Evolutionary conservation across 2,113 vertebrate genomes (phyloP).

Genomic region (Todiramphus chloris): DNA sequence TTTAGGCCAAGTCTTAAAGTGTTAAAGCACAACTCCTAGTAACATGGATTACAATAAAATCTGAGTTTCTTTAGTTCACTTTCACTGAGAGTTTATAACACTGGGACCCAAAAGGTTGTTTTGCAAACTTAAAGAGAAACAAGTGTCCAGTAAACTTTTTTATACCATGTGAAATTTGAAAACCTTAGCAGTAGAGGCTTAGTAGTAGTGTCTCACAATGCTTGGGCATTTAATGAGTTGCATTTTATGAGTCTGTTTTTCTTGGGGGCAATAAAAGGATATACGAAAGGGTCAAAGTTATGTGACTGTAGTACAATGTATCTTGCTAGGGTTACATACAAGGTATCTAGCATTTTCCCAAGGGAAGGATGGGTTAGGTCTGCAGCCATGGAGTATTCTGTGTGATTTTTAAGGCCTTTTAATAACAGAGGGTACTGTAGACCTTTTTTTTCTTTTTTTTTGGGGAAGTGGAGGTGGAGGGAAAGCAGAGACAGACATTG

Average conservation of each 20-base stretch:
- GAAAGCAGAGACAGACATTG: background rate
- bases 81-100: constrained; percentile 42
- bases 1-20: constrained; percentile 18
- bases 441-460: background rate
- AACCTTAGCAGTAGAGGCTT: constrained; percentile 37
- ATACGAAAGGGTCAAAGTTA: constrained; percentile 28
- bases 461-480: background rate
- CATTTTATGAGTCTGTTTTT: constrained; percentile 55
- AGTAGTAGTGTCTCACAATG: constrained; percentile 12
- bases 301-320: background rate
- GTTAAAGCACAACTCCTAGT: constrained; percentile 51
- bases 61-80: constrained; percentile 33
- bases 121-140: constrained; percentile 53
- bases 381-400: background rate
- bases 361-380: constrained; percentile 12
- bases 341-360: constrained; percentile 18
- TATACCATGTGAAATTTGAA: constrained; percentile 59
- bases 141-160: constrained; percentile 65
- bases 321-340: background rate
- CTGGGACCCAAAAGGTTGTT: constrained; percentile 42
- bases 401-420: constrained; percentile 12
- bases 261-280: constrained; percentile 17
- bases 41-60: constrained; percentile 58
- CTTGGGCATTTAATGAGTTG: constrained; percentile 44
- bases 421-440: background rate